Base-by-base conservation (phyloP, 30 jellyfish, hydroid and myxozoan genomes). In the Cassiopea andromeda region DNA sequence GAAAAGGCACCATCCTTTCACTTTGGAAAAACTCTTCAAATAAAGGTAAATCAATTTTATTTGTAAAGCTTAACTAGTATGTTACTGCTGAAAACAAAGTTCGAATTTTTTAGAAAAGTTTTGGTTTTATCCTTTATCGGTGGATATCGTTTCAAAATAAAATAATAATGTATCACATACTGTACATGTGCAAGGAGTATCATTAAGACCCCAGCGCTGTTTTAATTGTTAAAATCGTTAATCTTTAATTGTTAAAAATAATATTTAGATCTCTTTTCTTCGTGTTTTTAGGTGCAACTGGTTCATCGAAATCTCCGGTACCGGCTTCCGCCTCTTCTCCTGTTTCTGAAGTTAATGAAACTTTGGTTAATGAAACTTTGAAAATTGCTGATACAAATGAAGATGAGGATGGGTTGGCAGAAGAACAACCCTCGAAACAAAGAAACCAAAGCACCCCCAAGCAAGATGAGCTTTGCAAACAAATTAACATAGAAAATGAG, bases 351-450 rank as follows among this genome's bases (percentile, higher is more conserved):
- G 77, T 68, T 68, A 68, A 68, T 68, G 77, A 27, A 27, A 27
- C 38, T 27, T 27, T 27, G 38, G 38, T 27, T 27, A 27, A 27
- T 27, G 38, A 68, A 68, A 75, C 60, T 75, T 75, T 75, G 84
- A 75, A 75, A 44, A 75, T 75, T 75, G 45, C 84, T 75, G 84
- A 48, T 75, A 73, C 84, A 75, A 48, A 75, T 75, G 84, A 75
- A 75, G 84, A 44, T 75, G 67, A 75, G 60, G 84, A 19, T 75
- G 84, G 84, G 60, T 75, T 75, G 67, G 84, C 84, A 75, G 84
- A 75, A 75, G 60, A 75, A 75, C 60, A 45, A 75, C 84, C 84
- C 84, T 75, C n/a, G 67, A 45, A 75, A 75, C 84, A 45, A 12
- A 75, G 19, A 75, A 45, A 75, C 84, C 84, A 75, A 75, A 75